Conservation (phyloP, 2,797 vertebrate species). For the Merluccius polli region DNA sequence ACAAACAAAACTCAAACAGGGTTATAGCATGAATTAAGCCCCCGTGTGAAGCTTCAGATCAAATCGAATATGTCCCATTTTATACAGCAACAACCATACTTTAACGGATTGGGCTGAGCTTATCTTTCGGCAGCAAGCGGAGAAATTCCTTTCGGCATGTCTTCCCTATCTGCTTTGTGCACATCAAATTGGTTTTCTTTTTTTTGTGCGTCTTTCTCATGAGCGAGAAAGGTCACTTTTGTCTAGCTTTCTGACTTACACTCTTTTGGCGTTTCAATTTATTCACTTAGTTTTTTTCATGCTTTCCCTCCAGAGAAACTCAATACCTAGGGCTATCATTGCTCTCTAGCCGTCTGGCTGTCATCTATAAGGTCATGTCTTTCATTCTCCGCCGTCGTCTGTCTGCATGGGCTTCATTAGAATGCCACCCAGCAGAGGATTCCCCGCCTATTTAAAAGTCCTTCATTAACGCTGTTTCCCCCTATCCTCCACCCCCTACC, state of each 20-base stretch:
- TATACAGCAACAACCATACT: not conserved
- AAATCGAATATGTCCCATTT: constrained; percentile 9
- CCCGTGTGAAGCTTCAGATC: not conserved
- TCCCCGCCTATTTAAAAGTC: constrained; percentile 58
- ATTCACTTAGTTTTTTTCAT: not conserved
- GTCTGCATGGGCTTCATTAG: constrained; percentile 25
- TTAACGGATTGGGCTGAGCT: not conserved
- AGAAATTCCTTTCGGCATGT: not conserved
- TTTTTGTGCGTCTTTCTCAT: not conserved
- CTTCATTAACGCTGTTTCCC: constrained; percentile 72
- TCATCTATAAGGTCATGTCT: constrained; percentile 30
- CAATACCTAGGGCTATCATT: not conserved
- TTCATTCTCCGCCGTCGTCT: constrained; percentile 22
- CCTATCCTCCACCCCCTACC: not conserved
- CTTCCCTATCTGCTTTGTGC: not conserved
- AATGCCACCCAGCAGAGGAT: constrained; percentile 44
- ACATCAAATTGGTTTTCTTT: not conserved
- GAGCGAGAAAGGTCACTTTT: constrained; percentile 23
- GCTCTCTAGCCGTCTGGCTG: constrained; percentile 4
- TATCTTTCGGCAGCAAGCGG: constrained; percentile 2
- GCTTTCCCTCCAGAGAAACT: not conserved
- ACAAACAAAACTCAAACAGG: constrained; percentile 8
- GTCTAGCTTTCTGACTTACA: constrained; percentile 1
- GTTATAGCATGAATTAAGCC: not conserved
- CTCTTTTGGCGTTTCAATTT: constrained; percentile 12